These are phyloP conservation scores for Heliothis peltigera DNA, from an alignment of 2,888 invertebrate genomes.

Conservation along the genomic window DNA sequence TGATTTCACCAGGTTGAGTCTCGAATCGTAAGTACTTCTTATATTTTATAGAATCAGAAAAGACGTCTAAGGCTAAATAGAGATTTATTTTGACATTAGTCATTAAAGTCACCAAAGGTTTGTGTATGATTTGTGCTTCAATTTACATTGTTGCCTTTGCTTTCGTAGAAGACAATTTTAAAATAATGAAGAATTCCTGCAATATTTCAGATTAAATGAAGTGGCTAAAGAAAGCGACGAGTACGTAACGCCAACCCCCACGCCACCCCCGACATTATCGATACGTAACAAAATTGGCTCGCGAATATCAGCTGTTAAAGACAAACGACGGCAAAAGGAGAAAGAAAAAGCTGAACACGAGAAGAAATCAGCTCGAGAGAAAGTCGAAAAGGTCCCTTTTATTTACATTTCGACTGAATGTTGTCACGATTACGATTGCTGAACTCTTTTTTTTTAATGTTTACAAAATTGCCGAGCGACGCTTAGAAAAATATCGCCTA, in stretches of 20 bases:
- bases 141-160: too few relatives aligned
- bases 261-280: slow-evolving; percentile 69
- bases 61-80: too few relatives aligned
- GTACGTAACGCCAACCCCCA: slow-evolving; percentile 59
- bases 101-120: too few relatives aligned
- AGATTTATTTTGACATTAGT: too few relatives aligned
- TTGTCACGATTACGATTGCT: slow-evolving; percentile 44
- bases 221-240: slow-evolving; percentile 72
- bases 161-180: slow-evolving; percentile 31
- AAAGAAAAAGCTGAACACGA: slow-evolving; percentile 62
- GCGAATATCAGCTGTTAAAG: slow-evolving; percentile 73
- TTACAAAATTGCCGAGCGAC: slow-evolving; percentile 49
- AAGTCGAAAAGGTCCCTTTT: slow-evolving; percentile 78
- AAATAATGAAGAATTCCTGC: slow-evolving; percentile 42
- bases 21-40: slow-evolving; percentile 81
- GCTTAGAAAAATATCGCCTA: slow-evolving; percentile 41
- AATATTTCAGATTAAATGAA: slow-evolving; percentile 75
- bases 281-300: slow-evolving; percentile 79
- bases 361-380: slow-evolving; percentile 70
- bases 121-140: too few relatives aligned
- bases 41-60: too few relatives aligned
- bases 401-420: slow-evolving; percentile 63
- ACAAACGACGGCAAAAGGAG: slow-evolving; percentile 69
- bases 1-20: slow-evolving; percentile 69
- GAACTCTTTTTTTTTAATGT: slow-evolving; percentile 62